Base-by-base conservation (phyloP, 2,113 vertebrate genomes). In the Eclectus roratus region DNA sequence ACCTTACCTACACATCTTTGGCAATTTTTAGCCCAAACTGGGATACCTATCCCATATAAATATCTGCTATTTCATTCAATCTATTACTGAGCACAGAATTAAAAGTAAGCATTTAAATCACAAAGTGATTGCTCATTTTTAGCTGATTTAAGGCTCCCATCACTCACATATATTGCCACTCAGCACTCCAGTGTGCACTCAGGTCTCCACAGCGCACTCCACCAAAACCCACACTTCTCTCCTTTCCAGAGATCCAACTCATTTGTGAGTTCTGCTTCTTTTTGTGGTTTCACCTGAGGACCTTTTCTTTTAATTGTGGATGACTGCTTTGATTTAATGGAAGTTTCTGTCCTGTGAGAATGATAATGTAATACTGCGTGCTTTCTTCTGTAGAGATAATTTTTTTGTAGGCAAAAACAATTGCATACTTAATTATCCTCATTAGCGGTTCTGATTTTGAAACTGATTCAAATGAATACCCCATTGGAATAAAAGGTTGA, bases 361-460 rank as follows among this genome's bases (percentile, higher is more conserved):
- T 58, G 80, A 61, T 63, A 95, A 87, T 63, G 52, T 14, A 93
- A 80, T 1, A 7, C 73, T 74, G 37, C 6, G 1, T 73, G 55
- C 16, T 88, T 96, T 94, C 68, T 78, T 24, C 19, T 41, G 2
- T 64, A 49, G 74, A 46, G 43, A 44, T 72, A 4, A 47, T 89
- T 95, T 88, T 88, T 96, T 95, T 89, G 55, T 81, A 84, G 74
- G 64, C 65, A 93, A 95, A 97, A 94, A 78, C 89, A 96, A 94
- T 93, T 88, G 76, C 82, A 78, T 87, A 92, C 79, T 97, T 97
- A 96, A 97, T 97, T 97, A 96, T 94, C 73, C 71, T 96, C 87
- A 95, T 97, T 97, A 97, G 92, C 87, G 88, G 41, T 58, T 96
- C 88, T 95, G 95, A 91, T 96, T 95, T 90, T 65, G 77, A 93